These are phyloP conservation scores for Drosophila limbata DNA, from an alignment of 2,888 invertebrate genomes.

Conservation along the genomic window DNA sequence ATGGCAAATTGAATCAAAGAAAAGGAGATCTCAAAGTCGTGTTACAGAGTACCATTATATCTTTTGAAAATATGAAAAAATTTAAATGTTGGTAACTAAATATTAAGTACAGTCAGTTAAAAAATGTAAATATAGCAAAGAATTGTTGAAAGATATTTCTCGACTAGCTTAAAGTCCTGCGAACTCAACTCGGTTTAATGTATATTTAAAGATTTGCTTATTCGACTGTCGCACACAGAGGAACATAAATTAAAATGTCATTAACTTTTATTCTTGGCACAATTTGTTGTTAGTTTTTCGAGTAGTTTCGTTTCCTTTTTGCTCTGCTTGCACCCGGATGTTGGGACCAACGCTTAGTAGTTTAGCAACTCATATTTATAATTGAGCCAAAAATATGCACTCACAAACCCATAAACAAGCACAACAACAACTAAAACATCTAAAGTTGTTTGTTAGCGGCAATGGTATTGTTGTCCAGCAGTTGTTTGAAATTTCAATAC, in stretches of 20 bases:
- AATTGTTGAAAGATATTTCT: background rate
- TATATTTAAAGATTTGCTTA: background rate
- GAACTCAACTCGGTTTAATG: background rate
- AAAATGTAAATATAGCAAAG: background rate
- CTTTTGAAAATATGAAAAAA: background rate
- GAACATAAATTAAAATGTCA: slow-evolving; percentile 14
- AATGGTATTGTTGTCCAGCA: background rate
- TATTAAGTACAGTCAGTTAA: background rate
- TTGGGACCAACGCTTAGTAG: background rate
- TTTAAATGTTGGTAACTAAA: background rate
- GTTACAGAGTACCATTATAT: background rate
- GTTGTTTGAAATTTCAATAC: too few species aligned
- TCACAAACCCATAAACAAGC: background rate
- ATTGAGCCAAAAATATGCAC: slow-evolving; percentile 7
- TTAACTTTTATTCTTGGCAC: slow-evolving; percentile 13
- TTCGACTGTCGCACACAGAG: slow-evolving; percentile 9
- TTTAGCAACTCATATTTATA: slow-evolving; percentile 6
- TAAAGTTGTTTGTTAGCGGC: background rate
- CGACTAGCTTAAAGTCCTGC: background rate
- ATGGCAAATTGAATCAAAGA: background rate
- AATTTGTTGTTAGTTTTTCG: slow-evolving; percentile 5
- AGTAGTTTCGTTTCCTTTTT: slow-evolving; percentile 4
- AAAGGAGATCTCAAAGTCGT: background rate
- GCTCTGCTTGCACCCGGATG: too few species aligned
- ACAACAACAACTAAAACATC: background rate